Percentiles rank a stretch among this genome's conserved stretches.
These are phyloP conservation scores for Sylvilagus floridanus DNA, from an alignment of 2,797 vertebrate species.

Conservation along the genomic window DNA sequence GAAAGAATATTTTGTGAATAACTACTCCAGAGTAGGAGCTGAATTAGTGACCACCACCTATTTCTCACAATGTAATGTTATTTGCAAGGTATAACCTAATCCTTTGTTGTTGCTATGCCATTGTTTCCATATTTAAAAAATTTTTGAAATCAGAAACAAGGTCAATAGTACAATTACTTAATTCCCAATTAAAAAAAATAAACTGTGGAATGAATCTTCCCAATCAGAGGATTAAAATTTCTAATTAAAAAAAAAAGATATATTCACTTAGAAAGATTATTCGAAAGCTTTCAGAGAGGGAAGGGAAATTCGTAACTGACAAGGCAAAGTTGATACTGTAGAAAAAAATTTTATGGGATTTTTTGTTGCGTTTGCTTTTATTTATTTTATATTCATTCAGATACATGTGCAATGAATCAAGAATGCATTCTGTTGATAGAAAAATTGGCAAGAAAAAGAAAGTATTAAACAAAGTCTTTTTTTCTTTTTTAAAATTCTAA, in stretches of 20 bases:
- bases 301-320: neutral
- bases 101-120: neutral
- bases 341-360: neutral
- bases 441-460: neutral
- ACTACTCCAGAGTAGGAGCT: neutral
- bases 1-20: slow-evolving; percentile 61
- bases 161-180: slow-evolving; percentile 79
- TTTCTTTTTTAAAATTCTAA: slow-evolving; percentile 38
- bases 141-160: slow-evolving; percentile 81
- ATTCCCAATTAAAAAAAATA: neutral
- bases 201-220: neutral
- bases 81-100: slow-evolving; percentile 47
- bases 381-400: neutral
- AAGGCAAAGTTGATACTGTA: neutral
- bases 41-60: neutral
- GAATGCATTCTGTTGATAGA: neutral
- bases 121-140: slow-evolving; percentile 38
- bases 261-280: neutral
- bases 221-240: neutral
- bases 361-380: neutral
- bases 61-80: slow-evolving; percentile 5
- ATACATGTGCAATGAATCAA: neutral
- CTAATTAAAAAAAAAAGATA: neutral
- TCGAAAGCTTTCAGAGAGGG: neutral
- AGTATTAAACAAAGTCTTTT: neutral